phyloP scores from a whole-genome alignment of 92 coral and sea anemone species.

The Phenganax stokvisi region DNA sequence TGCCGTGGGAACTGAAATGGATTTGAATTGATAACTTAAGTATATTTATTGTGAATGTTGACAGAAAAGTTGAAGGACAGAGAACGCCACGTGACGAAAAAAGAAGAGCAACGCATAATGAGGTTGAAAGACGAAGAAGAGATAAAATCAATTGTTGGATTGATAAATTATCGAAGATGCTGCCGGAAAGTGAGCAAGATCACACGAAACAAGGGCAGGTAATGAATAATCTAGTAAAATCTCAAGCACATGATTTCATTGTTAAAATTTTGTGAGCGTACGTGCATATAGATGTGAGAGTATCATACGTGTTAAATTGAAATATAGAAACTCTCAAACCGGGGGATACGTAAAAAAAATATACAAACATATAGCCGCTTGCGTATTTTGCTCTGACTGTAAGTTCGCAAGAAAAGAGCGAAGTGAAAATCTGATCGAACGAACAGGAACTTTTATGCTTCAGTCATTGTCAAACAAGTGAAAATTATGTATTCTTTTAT shows the following conservation, averaged over 20 bases:
- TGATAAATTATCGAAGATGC: conserved; percentile 79
- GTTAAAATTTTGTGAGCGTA: neutral
- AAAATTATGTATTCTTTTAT: too few relatives aligned
- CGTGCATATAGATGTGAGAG: neutral
- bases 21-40: neutral
- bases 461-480: too few relatives aligned
- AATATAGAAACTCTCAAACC: too few relatives aligned
- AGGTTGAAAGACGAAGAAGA: conserved; percentile 96
- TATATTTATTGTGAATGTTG: conserved; percentile 25
- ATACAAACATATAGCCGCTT: too few relatives aligned
- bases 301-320: too few relatives aligned
- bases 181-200: conserved; percentile 88
- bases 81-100: conserved; percentile 88
- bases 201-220: conserved; percentile 97
- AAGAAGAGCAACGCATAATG: conserved; percentile 94
- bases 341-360: too few relatives aligned
- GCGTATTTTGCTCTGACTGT: too few relatives aligned
- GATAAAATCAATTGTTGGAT: conserved; percentile 93
- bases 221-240: neutral
- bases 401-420: too few relatives aligned
- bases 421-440: too few relatives aligned
- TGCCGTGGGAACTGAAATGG: neutral
- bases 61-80: conserved; percentile 89
- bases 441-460: too few relatives aligned
- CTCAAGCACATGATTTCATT: neutral